These are phyloP conservation scores for Turritopsis dohrnii DNA, from an alignment of 30 jellyfish, hydroid and myxozoan species.

Conservation along the genomic window DNA sequence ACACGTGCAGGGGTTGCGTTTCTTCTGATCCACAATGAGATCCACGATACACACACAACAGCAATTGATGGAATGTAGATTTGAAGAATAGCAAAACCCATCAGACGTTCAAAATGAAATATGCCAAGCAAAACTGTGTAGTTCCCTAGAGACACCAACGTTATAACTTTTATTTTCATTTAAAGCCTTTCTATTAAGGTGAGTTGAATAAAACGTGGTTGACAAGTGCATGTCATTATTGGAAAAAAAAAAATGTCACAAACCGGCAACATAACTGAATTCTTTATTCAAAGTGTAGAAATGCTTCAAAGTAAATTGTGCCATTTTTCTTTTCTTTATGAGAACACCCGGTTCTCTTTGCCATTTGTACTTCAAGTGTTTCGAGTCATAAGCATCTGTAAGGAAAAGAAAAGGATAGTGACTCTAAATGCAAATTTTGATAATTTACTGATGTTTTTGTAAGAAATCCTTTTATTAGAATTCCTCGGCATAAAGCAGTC, in stretches of 20 bases:
- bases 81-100: conserved; percentile 67
- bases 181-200: neutral
- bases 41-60: conserved; percentile 83
- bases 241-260: too few relatives aligned
- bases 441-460: too few relatives aligned
- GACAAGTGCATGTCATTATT: too few relatives aligned
- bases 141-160: conserved; percentile 33
- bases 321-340: conserved; percentile 51
- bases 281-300: conserved; percentile 42
- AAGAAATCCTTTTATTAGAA: too few relatives aligned
- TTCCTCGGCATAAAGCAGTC: too few relatives aligned
- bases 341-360: conserved; percentile 71
- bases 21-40: conserved; percentile 81
- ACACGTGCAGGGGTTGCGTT: conserved; percentile 80
- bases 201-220: neutral
- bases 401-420: too few relatives aligned
- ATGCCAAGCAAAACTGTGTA: conserved; percentile 49
- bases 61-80: conserved; percentile 87
- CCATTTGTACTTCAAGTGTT: conserved; percentile 72
- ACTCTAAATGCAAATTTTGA: too few relatives aligned
- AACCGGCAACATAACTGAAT: conserved; percentile 71
- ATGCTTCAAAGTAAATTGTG: conserved; percentile 49
- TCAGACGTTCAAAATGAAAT: conserved; percentile 60
- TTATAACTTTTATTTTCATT: neutral
- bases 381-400: conserved; percentile 71